A percentile compares a stretch with the other conserved stretches of the same genome.
Conservation (phyloP, 2,797 vertebrate genomes). For the Emys orbicularis region DNA sequence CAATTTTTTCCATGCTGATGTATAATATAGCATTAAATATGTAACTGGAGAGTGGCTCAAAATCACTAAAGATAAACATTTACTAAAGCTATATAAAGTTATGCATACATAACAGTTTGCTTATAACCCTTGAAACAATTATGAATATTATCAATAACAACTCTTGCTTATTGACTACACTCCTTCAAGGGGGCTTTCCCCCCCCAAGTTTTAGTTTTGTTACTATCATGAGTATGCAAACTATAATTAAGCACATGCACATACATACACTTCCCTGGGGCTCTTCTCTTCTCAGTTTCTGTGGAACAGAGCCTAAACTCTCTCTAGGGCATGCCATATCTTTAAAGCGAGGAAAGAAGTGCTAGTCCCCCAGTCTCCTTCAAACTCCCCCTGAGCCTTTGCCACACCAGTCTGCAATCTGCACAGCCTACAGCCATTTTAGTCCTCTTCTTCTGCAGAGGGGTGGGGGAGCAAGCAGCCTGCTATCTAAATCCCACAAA, state of each 20-base stretch:
- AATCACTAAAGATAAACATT: neutral
- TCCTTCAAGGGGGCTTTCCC: neutral
- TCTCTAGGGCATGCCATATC: neutral
- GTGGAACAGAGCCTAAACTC: too few species aligned
- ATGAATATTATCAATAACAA: neutral
- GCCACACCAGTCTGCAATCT: neutral
- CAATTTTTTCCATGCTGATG: neutral
- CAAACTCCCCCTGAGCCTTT: neutral
- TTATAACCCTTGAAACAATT: neutral
- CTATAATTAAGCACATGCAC: neutral
- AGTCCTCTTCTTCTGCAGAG: neutral
- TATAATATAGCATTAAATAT: neutral
- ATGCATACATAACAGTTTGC: neutral
- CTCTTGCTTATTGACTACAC: neutral
- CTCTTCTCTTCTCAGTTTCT: neutral
- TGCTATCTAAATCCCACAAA: neutral
- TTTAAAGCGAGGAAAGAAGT: neutral
- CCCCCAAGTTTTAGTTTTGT: neutral
- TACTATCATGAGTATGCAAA: neutral
- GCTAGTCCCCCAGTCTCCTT: neutral
- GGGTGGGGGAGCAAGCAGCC: too few species aligned
- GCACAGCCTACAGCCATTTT: neutral
- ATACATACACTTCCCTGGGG: neutral
- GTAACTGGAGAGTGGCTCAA: neutral
- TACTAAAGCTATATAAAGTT: neutral